These are phyloP conservation scores for Cariama cristata DNA, from an alignment of 2,113 vertebrate species.

Conservation along the genomic window DNA sequence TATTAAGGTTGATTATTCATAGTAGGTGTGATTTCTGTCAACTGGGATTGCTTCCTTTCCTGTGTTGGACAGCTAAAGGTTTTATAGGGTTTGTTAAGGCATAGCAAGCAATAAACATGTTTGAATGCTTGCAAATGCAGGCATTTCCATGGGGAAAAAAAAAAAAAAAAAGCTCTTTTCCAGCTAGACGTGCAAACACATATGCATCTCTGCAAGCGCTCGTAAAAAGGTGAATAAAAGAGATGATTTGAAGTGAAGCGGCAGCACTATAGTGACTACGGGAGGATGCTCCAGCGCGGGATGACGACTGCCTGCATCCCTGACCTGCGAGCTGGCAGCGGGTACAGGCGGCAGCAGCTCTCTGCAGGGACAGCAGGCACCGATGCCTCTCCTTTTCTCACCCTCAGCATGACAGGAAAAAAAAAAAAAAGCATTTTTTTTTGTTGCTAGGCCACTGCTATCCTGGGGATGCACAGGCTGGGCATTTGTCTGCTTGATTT, in stretches of 20 bases:
- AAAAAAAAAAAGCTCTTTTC: background rate
- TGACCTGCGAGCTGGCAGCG: rapidly evolving
- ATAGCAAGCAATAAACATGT: too few species aligned
- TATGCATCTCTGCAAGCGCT: background rate
- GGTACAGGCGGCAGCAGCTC: background rate
- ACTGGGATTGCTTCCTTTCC: background rate
- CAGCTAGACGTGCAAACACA: background rate
- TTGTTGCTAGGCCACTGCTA: background rate
- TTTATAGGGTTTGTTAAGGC: background rate
- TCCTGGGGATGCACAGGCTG: background rate
- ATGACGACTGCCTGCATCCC: background rate
- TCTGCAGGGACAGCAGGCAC: background rate
- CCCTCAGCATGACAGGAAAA: background rate
- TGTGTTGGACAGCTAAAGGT: background rate
- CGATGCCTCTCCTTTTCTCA: background rate
- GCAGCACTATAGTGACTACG: rapidly evolving
- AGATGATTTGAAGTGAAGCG: background rate
- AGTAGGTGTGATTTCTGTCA: background rate
- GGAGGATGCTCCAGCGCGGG: rapidly evolving
- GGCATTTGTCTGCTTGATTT: background rate
- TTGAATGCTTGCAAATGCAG: background rate
- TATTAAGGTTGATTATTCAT: background rate
- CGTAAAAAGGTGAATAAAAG: background rate
- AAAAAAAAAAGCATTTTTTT: background rate
- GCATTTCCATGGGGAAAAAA: background rate